Percentiles rank a stretch among this genome's conserved stretches.
phyloP scores from a whole-genome alignment of 2,797 vertebrate species.

The Carapus acus region DNA sequence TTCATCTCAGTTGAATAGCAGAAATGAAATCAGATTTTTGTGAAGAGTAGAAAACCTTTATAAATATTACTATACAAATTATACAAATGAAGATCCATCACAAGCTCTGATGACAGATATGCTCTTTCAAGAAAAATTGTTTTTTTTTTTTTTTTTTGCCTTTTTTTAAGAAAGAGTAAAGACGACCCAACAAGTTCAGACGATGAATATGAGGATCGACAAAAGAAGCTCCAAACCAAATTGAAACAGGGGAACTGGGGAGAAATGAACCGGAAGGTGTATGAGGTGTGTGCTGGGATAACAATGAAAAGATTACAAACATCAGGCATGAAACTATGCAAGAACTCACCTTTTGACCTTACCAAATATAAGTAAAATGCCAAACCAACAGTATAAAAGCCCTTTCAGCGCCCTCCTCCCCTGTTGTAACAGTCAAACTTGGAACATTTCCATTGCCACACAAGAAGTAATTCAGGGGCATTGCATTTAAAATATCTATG shows the following conservation, averaged over 20 bases:
- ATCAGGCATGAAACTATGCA: constrained; percentile 9
- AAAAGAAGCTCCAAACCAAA: constrained; percentile 18
- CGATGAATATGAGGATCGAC: constrained; percentile 8
- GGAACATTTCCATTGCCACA: constrained; percentile 8
- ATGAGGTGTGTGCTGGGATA: constrained; percentile 30
- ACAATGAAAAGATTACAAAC: too few species aligned
- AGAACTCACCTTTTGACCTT: constrained; percentile 17
- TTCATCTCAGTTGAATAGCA: constrained; percentile 80
- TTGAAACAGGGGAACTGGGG: constrained; percentile 10
- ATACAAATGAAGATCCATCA: constrained; percentile 76
- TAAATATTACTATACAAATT: constrained; percentile 95
- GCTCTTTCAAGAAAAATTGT: constrained; percentile 50
- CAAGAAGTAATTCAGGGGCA: background rate
- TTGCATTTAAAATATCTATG: background rate
- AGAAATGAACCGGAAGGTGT: constrained; percentile 13
- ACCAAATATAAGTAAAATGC: too few species aligned
- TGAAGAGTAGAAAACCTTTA: constrained; percentile 92
- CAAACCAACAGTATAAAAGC: constrained; percentile 36
- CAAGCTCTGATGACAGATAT: constrained; percentile 67
- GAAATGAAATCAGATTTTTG: constrained; percentile 85
- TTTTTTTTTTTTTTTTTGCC: too few species aligned
- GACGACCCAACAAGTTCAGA: constrained; percentile 36
- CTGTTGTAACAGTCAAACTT: constrained; percentile 51
- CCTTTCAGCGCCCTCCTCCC: constrained; percentile 37
- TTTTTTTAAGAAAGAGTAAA: constrained; percentile 22